Percentiles rank a stretch among this genome's conserved stretches.
Conservation (phyloP, 2,113 vertebrate genomes). For the Pantherophis guttatus region DNA sequence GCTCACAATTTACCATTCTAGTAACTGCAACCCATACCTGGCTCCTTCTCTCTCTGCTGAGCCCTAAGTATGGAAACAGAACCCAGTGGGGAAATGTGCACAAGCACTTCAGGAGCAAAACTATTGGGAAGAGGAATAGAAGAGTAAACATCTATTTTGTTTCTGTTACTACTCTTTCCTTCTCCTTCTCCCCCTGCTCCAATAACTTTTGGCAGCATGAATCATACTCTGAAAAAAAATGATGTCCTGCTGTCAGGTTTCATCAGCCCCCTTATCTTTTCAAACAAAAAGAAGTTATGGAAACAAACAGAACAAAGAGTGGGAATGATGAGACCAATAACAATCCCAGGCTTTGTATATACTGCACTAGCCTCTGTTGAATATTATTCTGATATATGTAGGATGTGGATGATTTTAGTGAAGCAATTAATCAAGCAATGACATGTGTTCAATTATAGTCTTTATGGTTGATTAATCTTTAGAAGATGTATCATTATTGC, state of each 20-base stretch:
- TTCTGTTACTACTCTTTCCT: background rate
- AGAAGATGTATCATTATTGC: constrained; percentile 67
- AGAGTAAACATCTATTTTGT: background rate
- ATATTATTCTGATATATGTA: constrained; percentile 66
- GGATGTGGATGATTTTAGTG: constrained; percentile 67
- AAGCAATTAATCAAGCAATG: constrained; percentile 80
- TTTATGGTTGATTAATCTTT: constrained; percentile 76
- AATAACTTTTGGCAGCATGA: background rate
- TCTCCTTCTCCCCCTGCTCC: background rate
- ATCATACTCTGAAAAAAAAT: background rate
- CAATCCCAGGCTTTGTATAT: background rate
- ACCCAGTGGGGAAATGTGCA: background rate
- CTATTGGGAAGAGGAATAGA: background rate
- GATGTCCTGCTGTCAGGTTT: background rate
- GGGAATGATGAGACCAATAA: constrained; percentile 3
- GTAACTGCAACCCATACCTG: background rate
- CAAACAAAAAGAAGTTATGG: constrained; percentile 6
- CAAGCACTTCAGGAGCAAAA: background rate
- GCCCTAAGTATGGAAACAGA: background rate
- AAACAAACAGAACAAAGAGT: background rate
- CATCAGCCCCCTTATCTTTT: constrained; percentile 26
- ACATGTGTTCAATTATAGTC: constrained; percentile 75
- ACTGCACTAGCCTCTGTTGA: constrained; percentile 31
- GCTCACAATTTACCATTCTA: background rate
- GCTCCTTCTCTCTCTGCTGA: background rate